These are phyloP conservation scores for Sinocyclocheilus grahami DNA, from an alignment of 2,113 vertebrate genomes.

Conservation along the genomic window DNA sequence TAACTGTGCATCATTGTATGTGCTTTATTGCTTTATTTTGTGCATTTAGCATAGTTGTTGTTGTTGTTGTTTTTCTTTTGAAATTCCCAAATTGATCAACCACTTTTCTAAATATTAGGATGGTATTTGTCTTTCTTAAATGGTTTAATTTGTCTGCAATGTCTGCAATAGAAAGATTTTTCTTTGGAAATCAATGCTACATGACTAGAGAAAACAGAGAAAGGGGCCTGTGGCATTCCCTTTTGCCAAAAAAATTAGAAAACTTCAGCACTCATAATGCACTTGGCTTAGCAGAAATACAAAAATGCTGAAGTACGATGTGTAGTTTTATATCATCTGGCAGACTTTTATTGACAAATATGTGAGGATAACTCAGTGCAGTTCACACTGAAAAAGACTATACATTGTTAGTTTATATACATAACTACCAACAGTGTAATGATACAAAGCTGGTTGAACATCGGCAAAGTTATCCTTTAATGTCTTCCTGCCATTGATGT, in stretches of 20 bases:
- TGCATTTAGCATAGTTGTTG: too few relatives aligned
- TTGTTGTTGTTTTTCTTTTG: too few relatives aligned
- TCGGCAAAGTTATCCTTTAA: background rate
- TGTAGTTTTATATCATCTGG: too few relatives aligned
- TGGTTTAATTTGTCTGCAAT: too few relatives aligned
- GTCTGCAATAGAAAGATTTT: too few relatives aligned
- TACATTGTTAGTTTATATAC: background rate
- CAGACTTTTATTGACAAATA: background rate
- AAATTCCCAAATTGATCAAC: too few relatives aligned
- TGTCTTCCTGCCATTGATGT: background rate
- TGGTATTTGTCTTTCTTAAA: too few relatives aligned
- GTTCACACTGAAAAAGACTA: background rate
- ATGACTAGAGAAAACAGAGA: background rate
- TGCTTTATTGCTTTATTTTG: too few relatives aligned
- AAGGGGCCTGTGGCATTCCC: background rate
- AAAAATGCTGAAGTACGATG: background rate
- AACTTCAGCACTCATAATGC: background rate
- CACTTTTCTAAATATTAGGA: too few relatives aligned
- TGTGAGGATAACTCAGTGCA: background rate
- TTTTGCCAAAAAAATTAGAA: background rate
- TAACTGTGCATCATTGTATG: too few relatives aligned
- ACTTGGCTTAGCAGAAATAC: background rate
- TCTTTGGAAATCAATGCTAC: background rate
- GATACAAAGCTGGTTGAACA: background rate
- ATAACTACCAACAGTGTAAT: background rate